Conservation (phyloP, 2,797 vertebrate species). For the Ctenopoma multispine region DNA sequence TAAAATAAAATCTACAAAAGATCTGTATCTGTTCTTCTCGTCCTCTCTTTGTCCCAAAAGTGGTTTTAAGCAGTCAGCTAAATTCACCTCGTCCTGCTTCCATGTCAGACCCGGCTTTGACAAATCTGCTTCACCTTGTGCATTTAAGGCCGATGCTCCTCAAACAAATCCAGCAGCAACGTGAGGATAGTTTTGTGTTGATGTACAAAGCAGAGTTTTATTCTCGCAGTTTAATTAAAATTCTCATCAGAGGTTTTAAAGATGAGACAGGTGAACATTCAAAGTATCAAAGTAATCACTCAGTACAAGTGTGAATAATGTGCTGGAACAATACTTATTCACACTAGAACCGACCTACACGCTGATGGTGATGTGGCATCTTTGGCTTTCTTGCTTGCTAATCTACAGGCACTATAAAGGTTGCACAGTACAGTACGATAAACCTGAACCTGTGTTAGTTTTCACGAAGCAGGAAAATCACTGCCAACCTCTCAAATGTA, state of each 20-base stretch:
- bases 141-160: constrained; percentile 14
- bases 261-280: constrained; percentile 33
- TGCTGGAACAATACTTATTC: too few relatives aligned
- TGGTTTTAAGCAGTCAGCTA: constrained; percentile 2
- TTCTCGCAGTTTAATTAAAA: constrained; percentile 32
- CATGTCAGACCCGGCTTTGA: not conserved
- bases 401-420: too few relatives aligned
- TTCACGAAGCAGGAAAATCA: not conserved
- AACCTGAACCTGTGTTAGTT: not conserved
- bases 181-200: not conserved
- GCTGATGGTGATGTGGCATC: too few relatives aligned
- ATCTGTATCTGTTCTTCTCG: not conserved
- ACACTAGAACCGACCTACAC: too few relatives aligned
- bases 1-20: too few relatives aligned
- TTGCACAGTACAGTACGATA: too few relatives aligned
- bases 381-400: too few relatives aligned
- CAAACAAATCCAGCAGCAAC: not conserved
- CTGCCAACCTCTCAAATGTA: not conserved
- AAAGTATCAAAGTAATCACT: too few relatives aligned
- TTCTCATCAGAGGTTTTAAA: constrained; percentile 28
- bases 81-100: too few relatives aligned
- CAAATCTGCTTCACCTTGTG: constrained; percentile 22
- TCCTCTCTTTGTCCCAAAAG: constrained; percentile 2
- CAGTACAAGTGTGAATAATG: not conserved
- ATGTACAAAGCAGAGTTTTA: too few relatives aligned